Conservation (phyloP, 1,140 invertebrate species). For the Metopolophium dirhodum region DNA sequence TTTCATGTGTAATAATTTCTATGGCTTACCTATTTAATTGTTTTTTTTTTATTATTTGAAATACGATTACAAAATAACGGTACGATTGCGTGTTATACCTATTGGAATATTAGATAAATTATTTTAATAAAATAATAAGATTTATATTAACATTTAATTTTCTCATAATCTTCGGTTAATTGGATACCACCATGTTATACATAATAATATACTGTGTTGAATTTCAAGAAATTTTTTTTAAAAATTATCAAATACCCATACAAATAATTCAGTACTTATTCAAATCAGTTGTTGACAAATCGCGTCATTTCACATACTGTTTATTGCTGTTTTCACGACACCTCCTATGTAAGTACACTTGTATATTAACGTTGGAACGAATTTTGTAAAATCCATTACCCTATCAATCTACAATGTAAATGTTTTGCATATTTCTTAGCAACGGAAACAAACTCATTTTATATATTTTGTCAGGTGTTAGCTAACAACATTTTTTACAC, state of each 20-base stretch:
- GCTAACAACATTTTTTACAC: conserved; percentile 7
- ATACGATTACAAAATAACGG: background rate
- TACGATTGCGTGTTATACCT: too few relatives aligned
- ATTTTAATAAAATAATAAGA: background rate
- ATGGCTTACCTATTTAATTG: background rate
- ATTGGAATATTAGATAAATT: too few relatives aligned
- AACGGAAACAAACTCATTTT: background rate
- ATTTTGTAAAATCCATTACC: background rate
- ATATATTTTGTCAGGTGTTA: background rate
- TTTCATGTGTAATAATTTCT: background rate
- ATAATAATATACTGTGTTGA: background rate
- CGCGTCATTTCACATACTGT: background rate
- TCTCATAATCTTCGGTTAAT: background rate
- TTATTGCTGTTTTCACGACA: background rate
- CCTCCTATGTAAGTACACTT: background rate
- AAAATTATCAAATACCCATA: background rate
- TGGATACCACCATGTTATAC: background rate
- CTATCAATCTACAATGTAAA: background rate
- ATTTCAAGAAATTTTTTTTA: background rate
- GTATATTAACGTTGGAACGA: background rate
- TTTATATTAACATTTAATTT: background rate
- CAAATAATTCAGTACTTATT: conserved; percentile 1
- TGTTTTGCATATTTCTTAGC: conserved; percentile 28
- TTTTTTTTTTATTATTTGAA: background rate
- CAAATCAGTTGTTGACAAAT: conserved; percentile 20